Evolutionary conservation across 2,888 invertebrate species (phyloP), one percentile per base, ranked within the genome.

Genomic region (Parthenolecanium corni): DNA sequence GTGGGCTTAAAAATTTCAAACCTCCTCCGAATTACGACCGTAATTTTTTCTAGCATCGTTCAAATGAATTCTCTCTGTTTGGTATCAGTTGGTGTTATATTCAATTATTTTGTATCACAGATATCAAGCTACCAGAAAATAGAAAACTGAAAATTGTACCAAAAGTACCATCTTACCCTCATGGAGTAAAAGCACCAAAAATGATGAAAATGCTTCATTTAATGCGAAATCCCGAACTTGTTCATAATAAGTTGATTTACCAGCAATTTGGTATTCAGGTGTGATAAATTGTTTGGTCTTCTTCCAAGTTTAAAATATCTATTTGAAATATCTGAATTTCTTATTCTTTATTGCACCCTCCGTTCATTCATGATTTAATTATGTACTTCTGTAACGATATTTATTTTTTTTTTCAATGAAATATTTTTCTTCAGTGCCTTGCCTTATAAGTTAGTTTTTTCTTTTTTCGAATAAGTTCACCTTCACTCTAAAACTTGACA

Each of bases 211-310:
- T 80, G 58, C 74, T 93, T 2, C 77, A 80, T n/a, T 81, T 85
- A 42, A 92, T 94, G 87, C 78, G 94, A 72, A 96, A 96, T 0
- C 93, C 94, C 0, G 97, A 97, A 74, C 67, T 73, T 4, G 72
- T 92, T 23, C 94, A 97, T 70, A 96, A 86, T 69, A 80, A 81
- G 58, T 76, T 98, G 12, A 78, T 90, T 65, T 85, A 95, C 70
- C 85, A 89, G 71, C 96, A 99, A 71, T 98, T 82, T 79, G 98
- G 94, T 47, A 84, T 98, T 67, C 79, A 94, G 74, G 92, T 92
- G 76, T 77, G 81, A 75, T 5, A 21, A 52, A 21, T n/a, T n/a
- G n/a, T n/a, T n/a, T n/a, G n/a, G n/a, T n/a, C n/a, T n/a, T n/a
- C n/a, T n/a, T n/a, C n/a, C n/a, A n/a, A n/a, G n/a, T n/a, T n/a